Evolutionary conservation across 1,140 invertebrate species (phyloP).

Genomic region (Dendroctonus valens): DNA sequence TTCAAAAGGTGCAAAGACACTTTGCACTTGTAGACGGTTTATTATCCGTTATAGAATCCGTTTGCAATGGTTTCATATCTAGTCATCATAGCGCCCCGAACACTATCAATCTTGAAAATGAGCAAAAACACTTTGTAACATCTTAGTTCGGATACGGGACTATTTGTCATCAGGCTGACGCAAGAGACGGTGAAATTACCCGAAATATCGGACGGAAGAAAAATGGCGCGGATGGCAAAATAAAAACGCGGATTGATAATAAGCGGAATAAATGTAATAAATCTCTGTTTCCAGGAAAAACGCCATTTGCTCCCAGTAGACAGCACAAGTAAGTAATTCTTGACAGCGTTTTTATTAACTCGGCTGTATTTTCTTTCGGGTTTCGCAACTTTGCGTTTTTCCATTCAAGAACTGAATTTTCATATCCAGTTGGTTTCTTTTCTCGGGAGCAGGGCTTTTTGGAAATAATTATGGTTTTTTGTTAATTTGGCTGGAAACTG

Average conservation of each 20-base stretch:
- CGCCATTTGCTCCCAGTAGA: constrained; percentile 23
- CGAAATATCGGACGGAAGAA: constrained; percentile 19
- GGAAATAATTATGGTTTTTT: too few species aligned
- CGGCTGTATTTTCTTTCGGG: constrained; percentile 9
- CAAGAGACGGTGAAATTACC: constrained; percentile 17
- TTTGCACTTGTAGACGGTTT: too few species aligned
- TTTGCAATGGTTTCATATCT: constrained; percentile 4
- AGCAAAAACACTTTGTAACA: constrained; percentile 35
- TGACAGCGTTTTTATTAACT: constrained; percentile 34
- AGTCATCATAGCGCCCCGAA: constrained; percentile 12
- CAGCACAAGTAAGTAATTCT: constrained; percentile 35
- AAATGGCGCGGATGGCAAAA: constrained; percentile 29
- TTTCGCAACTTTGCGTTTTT: too few species aligned
- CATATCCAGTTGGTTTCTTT: too few species aligned
- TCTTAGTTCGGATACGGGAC: constrained; percentile 25
- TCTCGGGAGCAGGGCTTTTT: too few species aligned
- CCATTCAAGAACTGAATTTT: too few species aligned
- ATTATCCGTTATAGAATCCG: background rate
- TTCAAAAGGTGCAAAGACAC: too few species aligned
- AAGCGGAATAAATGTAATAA: constrained; percentile 37
- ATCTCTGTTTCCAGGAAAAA: constrained; percentile 32
- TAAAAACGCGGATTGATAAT: constrained; percentile 32
- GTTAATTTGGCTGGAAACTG: too few species aligned
- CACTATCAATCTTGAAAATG: constrained; percentile 33
- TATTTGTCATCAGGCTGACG: constrained; percentile 28